Conservation (phyloP, 2,797 vertebrate genomes). For the Siniperca undulata region DNA sequence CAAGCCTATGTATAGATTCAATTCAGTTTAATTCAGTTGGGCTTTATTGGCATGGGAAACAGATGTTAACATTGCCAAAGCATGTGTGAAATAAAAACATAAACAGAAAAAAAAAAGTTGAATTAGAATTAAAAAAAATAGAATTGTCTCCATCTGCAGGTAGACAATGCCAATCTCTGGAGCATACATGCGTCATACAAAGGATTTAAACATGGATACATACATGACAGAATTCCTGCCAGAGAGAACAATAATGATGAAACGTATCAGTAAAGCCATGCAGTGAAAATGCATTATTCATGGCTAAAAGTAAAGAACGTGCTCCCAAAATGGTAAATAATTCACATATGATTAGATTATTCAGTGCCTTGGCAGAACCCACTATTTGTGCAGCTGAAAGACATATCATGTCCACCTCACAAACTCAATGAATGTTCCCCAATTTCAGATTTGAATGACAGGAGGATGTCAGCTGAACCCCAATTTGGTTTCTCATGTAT, state of each 20-base stretch:
- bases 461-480: not conserved
- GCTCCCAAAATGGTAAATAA: conserved; percentile 76
- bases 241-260: conserved; percentile 76
- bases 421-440: conserved; percentile 21
- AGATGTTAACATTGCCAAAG: no score
- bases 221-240: conserved; percentile 64
- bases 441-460: conserved; percentile 24
- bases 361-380: conserved; percentile 68
- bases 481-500: not conserved
- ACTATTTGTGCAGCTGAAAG: conserved; percentile 57
- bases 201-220: conserved; percentile 66
- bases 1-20: conserved; percentile 62
- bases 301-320: conserved; percentile 75
- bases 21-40: no score
- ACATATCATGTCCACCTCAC: conserved; percentile 37
- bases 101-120: no score
- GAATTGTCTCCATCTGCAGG: conserved; percentile 59
- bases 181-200: conserved; percentile 62
- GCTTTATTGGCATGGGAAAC: no score
- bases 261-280: conserved; percentile 73
- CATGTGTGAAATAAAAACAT: no score
- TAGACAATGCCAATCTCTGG: conserved; percentile 61
- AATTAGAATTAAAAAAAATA: conserved; percentile 28
- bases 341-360: conserved; percentile 82
- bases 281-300: conserved; percentile 78